Conservation (phyloP, 2,888 invertebrate species). For the Sinhomidia bicolor region DNA sequence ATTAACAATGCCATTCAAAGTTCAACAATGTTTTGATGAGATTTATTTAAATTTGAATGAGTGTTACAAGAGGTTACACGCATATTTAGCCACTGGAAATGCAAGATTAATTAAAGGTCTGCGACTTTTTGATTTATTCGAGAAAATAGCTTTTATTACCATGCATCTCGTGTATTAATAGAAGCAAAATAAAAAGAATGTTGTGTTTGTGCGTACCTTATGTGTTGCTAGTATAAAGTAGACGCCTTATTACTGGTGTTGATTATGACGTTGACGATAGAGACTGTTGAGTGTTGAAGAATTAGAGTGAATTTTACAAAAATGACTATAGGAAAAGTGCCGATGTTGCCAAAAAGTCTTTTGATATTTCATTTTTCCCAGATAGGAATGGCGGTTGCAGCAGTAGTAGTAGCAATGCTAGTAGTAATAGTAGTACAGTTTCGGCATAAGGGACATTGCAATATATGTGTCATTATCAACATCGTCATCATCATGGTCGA, state of each 20-base stretch:
- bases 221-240: conserved; percentile 23
- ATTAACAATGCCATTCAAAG: no score
- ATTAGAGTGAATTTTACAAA: conserved; percentile 36
- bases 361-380: conserved; percentile 62
- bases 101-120: no score
- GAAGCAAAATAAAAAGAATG: no score
- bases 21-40: no score
- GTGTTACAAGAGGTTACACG: no score
- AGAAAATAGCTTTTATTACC: no score
- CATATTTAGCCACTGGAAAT: no score
- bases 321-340: conserved; percentile 48
- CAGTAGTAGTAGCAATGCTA: background rate
- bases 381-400: background rate
- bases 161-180: background rate
- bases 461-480: conserved; percentile 14
- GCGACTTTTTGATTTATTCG: no score
- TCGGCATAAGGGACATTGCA: conserved; percentile 9
- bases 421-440: background rate
- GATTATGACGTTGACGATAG: conserved; percentile 15
- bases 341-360: conserved; percentile 60
- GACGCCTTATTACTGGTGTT: background rate
- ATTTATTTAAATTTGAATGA: no score
- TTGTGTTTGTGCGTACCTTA: conserved; percentile 40
- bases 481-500: background rate
- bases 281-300: conserved; percentile 7